Evolutionary conservation across 2,888 invertebrate species (phyloP), one percentile per base, ranked within the genome.

Genomic region (Synanthedon vespiformis): DNA sequence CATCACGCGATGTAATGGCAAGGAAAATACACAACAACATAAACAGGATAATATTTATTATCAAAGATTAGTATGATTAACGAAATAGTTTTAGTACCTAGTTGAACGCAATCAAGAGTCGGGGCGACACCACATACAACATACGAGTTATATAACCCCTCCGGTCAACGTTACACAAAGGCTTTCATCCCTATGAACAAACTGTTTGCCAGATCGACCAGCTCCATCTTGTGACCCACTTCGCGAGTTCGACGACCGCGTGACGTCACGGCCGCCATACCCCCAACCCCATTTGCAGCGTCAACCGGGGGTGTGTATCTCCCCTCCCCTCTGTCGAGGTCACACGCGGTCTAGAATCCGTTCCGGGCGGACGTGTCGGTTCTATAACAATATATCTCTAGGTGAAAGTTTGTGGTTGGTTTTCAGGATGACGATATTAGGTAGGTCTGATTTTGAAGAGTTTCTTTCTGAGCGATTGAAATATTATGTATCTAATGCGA

Each of bases 241-340:
- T 86, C 66, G 64, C 64, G 62, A 68, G 83, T 77, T 85, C 77
- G 77, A 64, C 78, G 82, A 82, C 84, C 83, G 77, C 64, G 80
- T 86, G 86, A 85, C 86, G 86, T 86, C 86, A 85, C 79, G 60
- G 56, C 63, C 59, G 27, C 57, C 68, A 63, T 57, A 69, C 65
- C 62, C 66, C 65, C 61, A 63, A 50, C 60, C 57, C 16, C 12
- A 48, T 58, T 56, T 64, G 60, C 73, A 64, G 34, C 74, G 72
- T 72, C 77, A 73, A 63, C 72, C 60, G 75, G 79, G 81, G 80
- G 80, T 82, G 80, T 78, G 77, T 74, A 71, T 67, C 67, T 22
- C 72, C 67, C 59, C 64, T 14, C 11, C 52, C 34, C 10, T 34
- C 34, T 10, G 34, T 49, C 79, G 84, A 85, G 84, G 84, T 83